Conservation (phyloP, 2,797 vertebrate species). For the Crocodylus rhombifer region DNA sequence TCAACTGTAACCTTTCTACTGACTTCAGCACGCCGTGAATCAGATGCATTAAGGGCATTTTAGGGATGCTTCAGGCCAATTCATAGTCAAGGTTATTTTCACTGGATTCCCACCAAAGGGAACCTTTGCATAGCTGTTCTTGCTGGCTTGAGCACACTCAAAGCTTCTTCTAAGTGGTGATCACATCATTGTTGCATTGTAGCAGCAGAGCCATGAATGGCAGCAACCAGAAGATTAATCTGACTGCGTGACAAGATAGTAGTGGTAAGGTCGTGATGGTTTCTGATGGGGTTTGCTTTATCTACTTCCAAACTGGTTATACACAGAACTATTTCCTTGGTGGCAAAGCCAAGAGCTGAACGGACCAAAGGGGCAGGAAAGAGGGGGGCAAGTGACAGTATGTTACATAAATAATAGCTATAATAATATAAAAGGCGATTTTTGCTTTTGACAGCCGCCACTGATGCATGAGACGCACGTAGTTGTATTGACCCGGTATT, state of each 20-base stretch:
- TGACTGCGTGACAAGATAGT: background rate
- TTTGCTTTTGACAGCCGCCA: background rate
- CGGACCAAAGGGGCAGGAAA: background rate
- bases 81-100: background rate
- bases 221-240: background rate
- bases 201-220: background rate
- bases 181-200: accelerated
- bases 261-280: background rate
- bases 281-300: background rate
- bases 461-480: background rate
- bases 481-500: conserved; percentile 47
- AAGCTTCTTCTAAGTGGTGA: background rate
- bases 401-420: background rate
- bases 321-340: background rate
- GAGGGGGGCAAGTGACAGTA: background rate
- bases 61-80: background rate
- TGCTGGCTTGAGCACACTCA: background rate
- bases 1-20: background rate
- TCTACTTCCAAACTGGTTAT: background rate
- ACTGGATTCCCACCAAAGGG: background rate
- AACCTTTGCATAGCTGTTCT: background rate
- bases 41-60: background rate
- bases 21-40: background rate
- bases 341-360: background rate
- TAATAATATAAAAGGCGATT: background rate